A percentile compares a stretch with the other conserved stretches of the same genome.
phyloP scores from a whole-genome alignment of 2,888 invertebrate species.

The Megamerina dolium region DNA sequence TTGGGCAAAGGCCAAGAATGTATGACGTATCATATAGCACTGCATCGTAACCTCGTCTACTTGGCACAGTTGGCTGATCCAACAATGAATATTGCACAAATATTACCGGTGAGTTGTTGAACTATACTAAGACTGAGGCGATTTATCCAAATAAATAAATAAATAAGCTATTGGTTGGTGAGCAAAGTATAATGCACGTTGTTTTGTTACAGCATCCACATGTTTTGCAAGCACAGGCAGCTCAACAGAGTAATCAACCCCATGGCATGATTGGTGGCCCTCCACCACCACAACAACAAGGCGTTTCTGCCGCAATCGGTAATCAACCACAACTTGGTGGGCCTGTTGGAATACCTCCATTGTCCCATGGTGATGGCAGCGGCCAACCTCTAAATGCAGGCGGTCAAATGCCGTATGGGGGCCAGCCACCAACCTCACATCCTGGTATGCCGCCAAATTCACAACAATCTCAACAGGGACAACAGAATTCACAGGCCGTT shows the following conservation, averaged over 20 bases:
- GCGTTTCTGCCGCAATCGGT: conserved; percentile 28
- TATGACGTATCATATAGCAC: conserved; percentile 86
- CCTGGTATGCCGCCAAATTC: conserved; percentile 39
- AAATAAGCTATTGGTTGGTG: too few relatives aligned
- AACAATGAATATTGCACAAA: conserved; percentile 83
- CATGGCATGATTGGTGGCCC: conserved; percentile 41
- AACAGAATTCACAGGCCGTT: conserved; percentile 22
- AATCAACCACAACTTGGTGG: conserved; percentile 56
- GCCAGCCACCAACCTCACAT: conserved; percentile 35
- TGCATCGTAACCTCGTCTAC: conserved; percentile 94
- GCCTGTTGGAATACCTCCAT: conserved; percentile 41
- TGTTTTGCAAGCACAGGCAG: conserved; percentile 49
- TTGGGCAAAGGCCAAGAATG: conserved; percentile 92
- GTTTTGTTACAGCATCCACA: conserved; percentile 58
- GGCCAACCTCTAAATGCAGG: conserved; percentile 27
- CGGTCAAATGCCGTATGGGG: conserved; percentile 40
- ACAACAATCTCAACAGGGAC: conserved; percentile 37
- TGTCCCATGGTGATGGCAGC: conserved; percentile 32
- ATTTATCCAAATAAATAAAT: too few relatives aligned
- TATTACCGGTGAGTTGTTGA: conserved; percentile 74
- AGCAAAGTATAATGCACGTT: too few relatives aligned
- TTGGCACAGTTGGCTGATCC: conserved; percentile 95
- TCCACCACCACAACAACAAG: conserved; percentile 24
- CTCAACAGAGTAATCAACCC: conserved; percentile 44
- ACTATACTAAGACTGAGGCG: too few relatives aligned